Percentiles rank a stretch among this genome's conserved stretches.
Conservation (phyloP, 2,797 vertebrate species). For the Hydrophis major region DNA sequence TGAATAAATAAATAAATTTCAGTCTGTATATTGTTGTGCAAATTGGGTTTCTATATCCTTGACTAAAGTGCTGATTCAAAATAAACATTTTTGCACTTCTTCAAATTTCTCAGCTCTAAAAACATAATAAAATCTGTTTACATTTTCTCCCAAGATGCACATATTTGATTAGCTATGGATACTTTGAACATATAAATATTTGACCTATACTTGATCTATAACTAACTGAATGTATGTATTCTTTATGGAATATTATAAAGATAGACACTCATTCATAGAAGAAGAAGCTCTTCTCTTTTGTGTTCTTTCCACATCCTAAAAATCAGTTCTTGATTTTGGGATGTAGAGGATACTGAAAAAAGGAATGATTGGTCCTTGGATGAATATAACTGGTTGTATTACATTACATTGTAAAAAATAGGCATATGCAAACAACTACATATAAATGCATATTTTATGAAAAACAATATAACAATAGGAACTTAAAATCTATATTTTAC, state of each 20-base stretch:
- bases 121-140: not conserved
- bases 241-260: not conserved
- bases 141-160: not conserved
- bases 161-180: not conserved
- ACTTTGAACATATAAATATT: not conserved
- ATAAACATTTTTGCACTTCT: not conserved
- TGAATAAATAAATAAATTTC: not conserved
- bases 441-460: not conserved
- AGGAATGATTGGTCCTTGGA: not conserved
- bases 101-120: not conserved
- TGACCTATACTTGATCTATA: not conserved
- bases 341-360: not conserved
- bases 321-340: not conserved
- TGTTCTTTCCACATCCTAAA: not conserved
- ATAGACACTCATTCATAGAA: not conserved
- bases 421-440: not conserved
- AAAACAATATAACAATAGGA: not conserved
- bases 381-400: not conserved
- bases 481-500: not conserved
- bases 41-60: not conserved
- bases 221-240: not conserved
- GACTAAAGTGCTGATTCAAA: not conserved
- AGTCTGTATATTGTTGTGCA: not conserved
- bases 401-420: not conserved
- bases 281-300: not conserved